Evolutionary conservation across 35 echinoderm and acorn worm genomes (phyloP), one percentile per base, ranked within the genome.

Genomic region (Strongylocentrotus purpuratus): DNA sequence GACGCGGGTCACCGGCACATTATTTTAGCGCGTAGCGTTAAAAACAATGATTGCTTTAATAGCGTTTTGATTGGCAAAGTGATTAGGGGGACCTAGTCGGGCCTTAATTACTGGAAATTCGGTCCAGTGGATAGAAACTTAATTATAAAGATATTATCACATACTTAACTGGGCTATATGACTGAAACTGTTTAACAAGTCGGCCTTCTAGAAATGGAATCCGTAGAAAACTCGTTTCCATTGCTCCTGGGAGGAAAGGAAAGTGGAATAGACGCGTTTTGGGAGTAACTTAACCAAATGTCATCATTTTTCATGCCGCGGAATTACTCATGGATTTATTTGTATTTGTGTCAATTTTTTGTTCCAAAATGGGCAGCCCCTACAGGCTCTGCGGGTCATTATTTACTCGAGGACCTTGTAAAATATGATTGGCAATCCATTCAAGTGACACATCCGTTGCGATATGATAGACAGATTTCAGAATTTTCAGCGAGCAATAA

Each of bases 41-140:
- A 89, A 89, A 89, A 89, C 87, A 89, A 89, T 89, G 87, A 89
- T 89, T 33, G 45, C 87, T 45, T 89, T 46, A 46, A 89, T 89
- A 5, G 45, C 33, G 33, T 20, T 46, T 46, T 89, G 33, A 89
- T 89, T 89, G 87, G 33, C 87, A 89, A 46, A 33, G 87, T 89
- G 87, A 89, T 89, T 33, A 46, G 33, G 87, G 45, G 28, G 20
- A 78, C 20, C 65, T 78, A 89, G 87, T 89, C 87, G 87, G 45
- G 87, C 25, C 45, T 89, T 89, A 89, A 89, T 89, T 89, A 89
- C 87, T 45, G 87, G 87, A 46, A 89, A 89, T 15, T 5, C 33
- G 45, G 32, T 89, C 45, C 87, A 33, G 7, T 78, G 65, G 65
- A 78, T 78, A 78, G 22, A 15, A 78, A 78, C 65, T 78, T 31